Base-by-base conservation (phyloP, 2,888 invertebrate genomes). In the Panopea generosa region DNA sequence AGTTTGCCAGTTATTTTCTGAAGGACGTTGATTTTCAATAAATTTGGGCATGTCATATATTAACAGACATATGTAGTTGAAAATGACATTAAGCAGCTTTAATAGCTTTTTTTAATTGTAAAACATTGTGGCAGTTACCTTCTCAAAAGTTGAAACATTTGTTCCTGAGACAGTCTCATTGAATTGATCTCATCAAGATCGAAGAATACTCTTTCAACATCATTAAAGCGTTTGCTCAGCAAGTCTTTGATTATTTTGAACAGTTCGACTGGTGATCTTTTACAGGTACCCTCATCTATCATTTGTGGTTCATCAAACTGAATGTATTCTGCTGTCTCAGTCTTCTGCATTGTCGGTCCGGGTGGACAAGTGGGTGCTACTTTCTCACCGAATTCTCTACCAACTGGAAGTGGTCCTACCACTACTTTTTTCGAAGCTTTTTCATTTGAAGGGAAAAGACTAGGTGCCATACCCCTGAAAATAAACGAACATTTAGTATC, bases 141-240 rank as follows among this genome's bases (percentile, higher is more conserved):
- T 75, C 84, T 88, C 7, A 92, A 79, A 2, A 92, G 86, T 45
- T 90, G 87, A 79, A 83, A 92, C 90, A 92, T 90, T 79, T 86
- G 87, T 77, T 92, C 92, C 67, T 91, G 92, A 20, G 91, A 87
- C 55, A 92, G 71, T 33, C 91, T 80, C 49, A 88, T 83, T 0
- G 90, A 88, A 77, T 92, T 92, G n/a, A 82, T 82, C 68, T 90
- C 91, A 71, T 92, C 92, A 53, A 92, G 59, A 26, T 91, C 90
- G 40, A 87, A 83, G 85, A 91, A 92, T 7, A 71, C 76, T 18
- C 84, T 77, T 71, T 92, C 91, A 1, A 92, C 87, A 24, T 89
- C 87, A 71, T 88, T 89, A 80, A 86, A 91, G 27, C 84, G 65
- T 33, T 78, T 82, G 47, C 81, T 86, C 70, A 91, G 75, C 53